Evolutionary conservation across 2,888 invertebrate species (phyloP).

Genomic region (Allygus modestus): DNA sequence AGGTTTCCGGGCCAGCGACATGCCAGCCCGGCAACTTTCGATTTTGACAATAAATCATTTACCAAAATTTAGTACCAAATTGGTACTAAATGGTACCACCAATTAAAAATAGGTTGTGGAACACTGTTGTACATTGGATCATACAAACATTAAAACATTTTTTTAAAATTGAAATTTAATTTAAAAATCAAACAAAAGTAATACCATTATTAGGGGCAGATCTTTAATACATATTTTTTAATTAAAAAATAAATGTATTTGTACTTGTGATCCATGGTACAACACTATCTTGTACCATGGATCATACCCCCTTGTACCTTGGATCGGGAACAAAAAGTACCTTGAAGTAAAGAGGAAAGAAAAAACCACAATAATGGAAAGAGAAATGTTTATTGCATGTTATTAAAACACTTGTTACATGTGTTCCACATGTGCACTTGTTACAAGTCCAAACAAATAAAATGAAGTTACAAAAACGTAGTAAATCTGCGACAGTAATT

Average conservation of each 20-base stretch:
- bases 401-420: slow-evolving; percentile 24
- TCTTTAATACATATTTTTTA: slow-evolving; percentile 14
- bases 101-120: too few relatives aligned
- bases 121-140: slow-evolving; percentile 32
- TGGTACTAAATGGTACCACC: too few relatives aligned
- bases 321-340: slow-evolving; percentile 24
- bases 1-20: too few relatives aligned
- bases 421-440: too few relatives aligned
- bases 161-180: slow-evolving; percentile 15
- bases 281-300: background rate
- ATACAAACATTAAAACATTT: background rate
- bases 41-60: too few relatives aligned
- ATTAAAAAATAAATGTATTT: slow-evolving; percentile 29
- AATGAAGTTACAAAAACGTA: slow-evolving; percentile 23
- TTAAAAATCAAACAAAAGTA: slow-evolving; percentile 35
- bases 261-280: slow-evolving; percentile 41
- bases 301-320: slow-evolving; percentile 14
- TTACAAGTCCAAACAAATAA: slow-evolving; percentile 16
- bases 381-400: background rate
- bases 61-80: too few relatives aligned
- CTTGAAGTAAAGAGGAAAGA: slow-evolving; percentile 22
- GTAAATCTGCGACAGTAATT: slow-evolving; percentile 16
- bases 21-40: too few relatives aligned
- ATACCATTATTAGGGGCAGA: slow-evolving; percentile 4
- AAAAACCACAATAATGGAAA: slow-evolving; percentile 9